Percentiles rank a stretch among this genome's conserved stretches.
Conservation (phyloP, 2,797 vertebrate genomes). For the Hippopotamyrus pictus region DNA sequence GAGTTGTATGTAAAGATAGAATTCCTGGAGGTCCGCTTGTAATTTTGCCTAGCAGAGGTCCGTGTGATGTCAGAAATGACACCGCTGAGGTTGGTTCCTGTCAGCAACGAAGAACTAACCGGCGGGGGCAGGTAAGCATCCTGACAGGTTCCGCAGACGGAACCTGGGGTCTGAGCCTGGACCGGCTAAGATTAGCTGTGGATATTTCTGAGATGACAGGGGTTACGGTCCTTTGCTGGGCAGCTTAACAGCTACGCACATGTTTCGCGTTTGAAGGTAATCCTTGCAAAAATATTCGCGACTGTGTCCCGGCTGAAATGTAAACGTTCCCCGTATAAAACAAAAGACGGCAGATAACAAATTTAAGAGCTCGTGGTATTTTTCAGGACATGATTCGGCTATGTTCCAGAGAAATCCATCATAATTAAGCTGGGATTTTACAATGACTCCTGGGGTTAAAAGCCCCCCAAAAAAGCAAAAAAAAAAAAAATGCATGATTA, state of each 20-base stretch:
- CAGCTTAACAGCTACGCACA: constrained; percentile 26
- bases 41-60: background rate
- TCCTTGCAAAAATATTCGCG: constrained; percentile 33
- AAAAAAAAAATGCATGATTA: constrained; percentile 28
- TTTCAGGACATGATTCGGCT: constrained; percentile 12
- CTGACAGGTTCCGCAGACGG: background rate
- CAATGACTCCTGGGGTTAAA: constrained; percentile 24
- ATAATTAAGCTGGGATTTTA: constrained; percentile 40
- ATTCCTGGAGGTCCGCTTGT: background rate
- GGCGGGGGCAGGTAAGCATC: background rate
- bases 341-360: constrained; percentile 32
- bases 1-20: background rate
- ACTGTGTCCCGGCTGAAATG: constrained; percentile 27
- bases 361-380: constrained; percentile 28
- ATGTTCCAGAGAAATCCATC: constrained; percentile 33
- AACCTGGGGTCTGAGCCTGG: background rate
- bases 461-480: background rate
- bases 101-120: too few relatives aligned
- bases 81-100: background rate
- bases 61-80: background rate
- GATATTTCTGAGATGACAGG: background rate
- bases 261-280: constrained; percentile 26
- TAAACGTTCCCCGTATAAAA: constrained; percentile 32
- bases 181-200: background rate
- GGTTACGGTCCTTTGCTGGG: constrained; percentile 19